Conservation (phyloP, 2,888 invertebrate genomes). For the Lampropteryx suffumata region DNA sequence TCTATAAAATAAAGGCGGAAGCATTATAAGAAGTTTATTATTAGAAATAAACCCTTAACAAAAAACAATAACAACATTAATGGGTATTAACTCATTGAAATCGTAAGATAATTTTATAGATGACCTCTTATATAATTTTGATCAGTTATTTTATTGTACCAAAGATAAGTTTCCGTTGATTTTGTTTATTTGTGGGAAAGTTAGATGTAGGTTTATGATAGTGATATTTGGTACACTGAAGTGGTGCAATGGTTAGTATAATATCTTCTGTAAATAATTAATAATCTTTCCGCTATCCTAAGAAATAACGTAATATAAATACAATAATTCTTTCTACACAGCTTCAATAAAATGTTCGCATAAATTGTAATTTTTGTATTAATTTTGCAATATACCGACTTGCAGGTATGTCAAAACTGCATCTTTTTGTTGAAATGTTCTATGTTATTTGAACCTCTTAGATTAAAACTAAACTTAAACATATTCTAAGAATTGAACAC, state of each 20-base stretch:
- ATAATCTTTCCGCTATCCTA: slow-evolving; percentile 55
- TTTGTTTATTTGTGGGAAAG: slow-evolving; percentile 29
- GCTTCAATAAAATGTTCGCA: slow-evolving; percentile 66
- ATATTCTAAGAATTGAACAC: no score
- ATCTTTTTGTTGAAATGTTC: neutral
- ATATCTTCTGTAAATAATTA: slow-evolving; percentile 56
- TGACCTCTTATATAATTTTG: slow-evolving; percentile 38
- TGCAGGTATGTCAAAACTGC: no score
- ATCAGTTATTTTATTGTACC: slow-evolving; percentile 57
- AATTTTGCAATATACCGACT: neutral
- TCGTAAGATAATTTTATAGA: slow-evolving; percentile 33
- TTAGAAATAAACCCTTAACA: neutral
- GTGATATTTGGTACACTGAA: slow-evolving; percentile 60
- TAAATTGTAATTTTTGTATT: slow-evolving; percentile 12
- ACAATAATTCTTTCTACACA: slow-evolving; percentile 47
- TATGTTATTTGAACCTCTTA: no score
- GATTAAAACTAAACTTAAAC: no score
- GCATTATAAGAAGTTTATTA: neutral
- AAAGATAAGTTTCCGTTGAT: slow-evolving; percentile 74
- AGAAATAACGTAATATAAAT: slow-evolving; percentile 27
- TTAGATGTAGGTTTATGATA: slow-evolving; percentile 24
- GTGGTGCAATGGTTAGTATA: slow-evolving; percentile 76
- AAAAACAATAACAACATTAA: neutral
- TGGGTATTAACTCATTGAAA: neutral
- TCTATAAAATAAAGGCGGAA: slow-evolving; percentile 28